Conservation (phyloP, 2,113 vertebrate species). For the Spermophilus dauricus region DNA sequence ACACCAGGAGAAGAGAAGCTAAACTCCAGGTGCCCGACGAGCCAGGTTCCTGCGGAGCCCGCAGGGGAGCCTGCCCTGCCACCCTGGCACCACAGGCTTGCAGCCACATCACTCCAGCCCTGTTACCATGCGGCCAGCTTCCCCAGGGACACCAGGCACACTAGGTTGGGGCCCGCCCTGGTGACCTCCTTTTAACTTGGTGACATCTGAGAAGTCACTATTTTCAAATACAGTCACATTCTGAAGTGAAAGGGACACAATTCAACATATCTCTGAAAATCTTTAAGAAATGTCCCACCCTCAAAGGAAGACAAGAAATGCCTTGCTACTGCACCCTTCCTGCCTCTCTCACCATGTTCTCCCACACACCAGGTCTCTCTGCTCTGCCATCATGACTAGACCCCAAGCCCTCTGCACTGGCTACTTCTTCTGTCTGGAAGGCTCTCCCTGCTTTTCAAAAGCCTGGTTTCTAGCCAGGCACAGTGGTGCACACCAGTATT, state of each 20-base stretch:
- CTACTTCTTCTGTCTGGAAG: not conserved
- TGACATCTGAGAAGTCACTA: not conserved
- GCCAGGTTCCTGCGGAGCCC: not conserved
- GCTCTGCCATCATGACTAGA: not conserved
- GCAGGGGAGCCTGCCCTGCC: not conserved
- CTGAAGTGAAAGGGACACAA: not conserved
- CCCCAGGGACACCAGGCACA: not conserved
- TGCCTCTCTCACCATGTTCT: accelerated
- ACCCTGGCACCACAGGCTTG: not conserved
- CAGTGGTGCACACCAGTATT: too few species aligned
- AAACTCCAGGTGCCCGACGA: not conserved
- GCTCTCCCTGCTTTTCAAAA: not conserved
- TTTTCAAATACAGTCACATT: not conserved
- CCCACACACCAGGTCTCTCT: not conserved
- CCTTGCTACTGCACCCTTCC: too few species aligned
- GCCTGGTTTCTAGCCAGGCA: not conserved
- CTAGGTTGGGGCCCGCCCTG: not conserved
- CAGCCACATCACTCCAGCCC: not conserved
- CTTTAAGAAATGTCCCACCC: not conserved
- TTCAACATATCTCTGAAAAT: not conserved
- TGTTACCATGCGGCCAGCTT: not conserved
- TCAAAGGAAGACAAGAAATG: not conserved
- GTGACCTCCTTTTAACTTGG: not conserved
- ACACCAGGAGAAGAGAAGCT: not conserved
- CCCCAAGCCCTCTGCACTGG: not conserved